Conservation (phyloP, 2,888 invertebrate species). For the Drosophila phalerata region DNA sequence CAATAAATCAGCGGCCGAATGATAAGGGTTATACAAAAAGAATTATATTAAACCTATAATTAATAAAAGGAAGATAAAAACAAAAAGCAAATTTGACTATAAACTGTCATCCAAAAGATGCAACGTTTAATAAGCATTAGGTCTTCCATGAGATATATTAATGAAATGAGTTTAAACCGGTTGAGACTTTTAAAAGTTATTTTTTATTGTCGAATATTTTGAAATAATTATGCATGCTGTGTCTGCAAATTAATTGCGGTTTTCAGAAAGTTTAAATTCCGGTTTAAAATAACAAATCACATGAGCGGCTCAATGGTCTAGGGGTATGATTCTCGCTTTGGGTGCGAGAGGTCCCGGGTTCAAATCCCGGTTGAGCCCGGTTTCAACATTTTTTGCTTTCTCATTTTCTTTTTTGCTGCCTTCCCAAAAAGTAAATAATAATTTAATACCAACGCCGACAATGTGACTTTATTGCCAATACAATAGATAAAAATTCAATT, state of each 20-base stretch:
- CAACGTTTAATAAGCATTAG: background rate
- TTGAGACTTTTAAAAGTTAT: slow-evolving; percentile 3
- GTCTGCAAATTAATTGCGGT: slow-evolving; percentile 10
- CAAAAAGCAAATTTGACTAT: slow-evolving; percentile 20
- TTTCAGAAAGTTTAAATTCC: slow-evolving; percentile 19
- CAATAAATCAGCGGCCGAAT: slow-evolving; percentile 77
- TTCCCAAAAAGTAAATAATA: slow-evolving; percentile 58
- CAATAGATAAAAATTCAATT: slow-evolving; percentile 85
- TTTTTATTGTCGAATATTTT: slow-evolving; percentile 11
- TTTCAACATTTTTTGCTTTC: slow-evolving; percentile 8
- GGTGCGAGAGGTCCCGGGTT: slow-evolving; percentile 90
- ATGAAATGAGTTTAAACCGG: slow-evolving; percentile 29
- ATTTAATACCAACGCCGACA: slow-evolving; percentile 67
- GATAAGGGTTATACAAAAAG: slow-evolving; percentile 63
- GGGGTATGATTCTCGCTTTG: slow-evolving; percentile 90
- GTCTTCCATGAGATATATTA: background rate
- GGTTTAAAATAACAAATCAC: background rate
- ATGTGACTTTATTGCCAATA: slow-evolving; percentile 80
- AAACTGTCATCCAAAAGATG: slow-evolving; percentile 10
- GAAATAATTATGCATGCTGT: background rate
- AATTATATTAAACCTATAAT: slow-evolving; percentile 47
- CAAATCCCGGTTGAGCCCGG: slow-evolving; percentile 89
- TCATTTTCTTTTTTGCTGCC: background rate
- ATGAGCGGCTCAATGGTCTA: slow-evolving; percentile 88
- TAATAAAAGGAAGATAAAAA: slow-evolving; percentile 43